Base-by-base conservation (phyloP, 1,140 invertebrate species). In the Magallana angulata region DNA sequence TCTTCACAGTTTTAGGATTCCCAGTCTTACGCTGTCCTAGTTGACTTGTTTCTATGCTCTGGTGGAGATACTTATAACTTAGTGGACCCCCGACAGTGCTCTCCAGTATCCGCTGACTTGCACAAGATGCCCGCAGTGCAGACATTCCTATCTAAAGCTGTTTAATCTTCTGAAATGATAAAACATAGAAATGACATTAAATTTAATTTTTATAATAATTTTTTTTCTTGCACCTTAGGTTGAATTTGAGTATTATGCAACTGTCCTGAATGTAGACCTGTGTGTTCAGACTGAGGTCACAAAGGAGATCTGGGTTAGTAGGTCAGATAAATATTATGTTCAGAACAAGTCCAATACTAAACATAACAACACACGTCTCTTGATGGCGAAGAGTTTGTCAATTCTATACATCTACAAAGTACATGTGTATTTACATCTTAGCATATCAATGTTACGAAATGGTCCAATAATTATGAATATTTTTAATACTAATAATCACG, bases 31-130 rank as follows among this genome's bases (percentile, higher is more conserved):
- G 68, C 30, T 8, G 4, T 11, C 5, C 24, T 76, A 30, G 8
- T 76, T 76, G 68, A 76, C 68, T 76, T 76, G 68, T 76, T 76
- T 76, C 68, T 30, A 76, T 12, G 36, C 36, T 76, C 24, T 76
- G 68, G 30, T 76, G 68, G 36, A 76, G 24, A 30, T 30, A 30
- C 14, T 76, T 76, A 76, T 30, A 30, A 76, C 68, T 76, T 12
- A 76, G 14, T 12, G 68, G 68, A 8, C 68, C 68, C 11, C 68
- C 68, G 1, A 30, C 8, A 12, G 68, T 36, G 68, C 36, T 76
- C 68, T 76, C 68, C 7, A 76, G 11, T 24, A 76, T 3, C 36
- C 24, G 24, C 24, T 18, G 68, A 76, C 68, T 12, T 76, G 68
- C 12, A 24, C 68, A 76, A 30, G 68, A 76, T 76, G 68, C 68